Evolutionary conservation across 1,140 invertebrate species (phyloP), one percentile per base, ranked within the genome.

Genomic region (Mercenaria mercenaria): DNA sequence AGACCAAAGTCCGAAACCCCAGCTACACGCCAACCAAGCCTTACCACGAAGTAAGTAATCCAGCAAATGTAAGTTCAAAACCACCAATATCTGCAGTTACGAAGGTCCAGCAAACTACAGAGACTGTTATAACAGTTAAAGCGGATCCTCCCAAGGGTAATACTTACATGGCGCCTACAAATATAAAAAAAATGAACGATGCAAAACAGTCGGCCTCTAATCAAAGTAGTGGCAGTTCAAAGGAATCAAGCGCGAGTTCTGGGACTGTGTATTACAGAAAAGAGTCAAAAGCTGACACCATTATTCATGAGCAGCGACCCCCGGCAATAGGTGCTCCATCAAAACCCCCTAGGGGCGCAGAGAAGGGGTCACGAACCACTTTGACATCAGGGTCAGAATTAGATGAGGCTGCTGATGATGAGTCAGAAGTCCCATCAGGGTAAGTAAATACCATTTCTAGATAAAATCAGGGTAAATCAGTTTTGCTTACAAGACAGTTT

Each of bases 1-100:
- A 88, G 3, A 56, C 82, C 1, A 91, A 92, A 88, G 93, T 95
- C 29, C 90, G 94, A 64, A 95, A 95, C 81, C 91, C 92, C 13
- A 93, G 92, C 79, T 95, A 95, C 90, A 94, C 92, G 10, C 94
- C 95, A 39, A 93, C 92, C 10, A 94, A 94, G 85, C 94, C 95
- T 52, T 95, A 95, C 56, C 50, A 67, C 61, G 94, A 95, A 74
- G 91, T 94, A 20, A 92, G 69, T 37, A 85, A 92, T 50, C 80
- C 88, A 43, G 15, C 74, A 0, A 34, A 67, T 4, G 23, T 37
- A 13, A n/a, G 34, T 20, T 69, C 86, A 3, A 83, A 76, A 61
- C 79, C 88, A 15, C 64, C 69, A 32, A 61, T 89, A 20, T 83
- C 88, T 18, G 77, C n/a, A 10, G 39, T 77, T 11, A 89, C 80